Evolutionary conservation across 2,797 vertebrate genomes (phyloP).

Genomic region (Hydrolagus colliei): DNA sequence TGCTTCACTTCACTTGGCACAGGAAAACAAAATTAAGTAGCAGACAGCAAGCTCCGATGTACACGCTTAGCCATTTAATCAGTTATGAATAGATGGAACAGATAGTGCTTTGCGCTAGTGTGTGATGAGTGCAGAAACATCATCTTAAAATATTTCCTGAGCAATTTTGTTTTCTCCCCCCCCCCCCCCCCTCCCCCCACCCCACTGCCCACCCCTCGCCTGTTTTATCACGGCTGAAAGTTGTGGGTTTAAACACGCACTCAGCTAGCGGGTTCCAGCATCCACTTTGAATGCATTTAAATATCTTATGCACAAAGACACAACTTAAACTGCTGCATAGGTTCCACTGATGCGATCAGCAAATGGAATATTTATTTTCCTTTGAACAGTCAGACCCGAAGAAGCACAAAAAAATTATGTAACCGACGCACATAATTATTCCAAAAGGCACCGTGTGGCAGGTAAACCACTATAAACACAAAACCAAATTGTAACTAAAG

Average conservation of each 20-base stretch:
- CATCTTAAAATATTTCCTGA: not conserved
- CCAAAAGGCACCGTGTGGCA: not conserved
- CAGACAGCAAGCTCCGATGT: too few relatives aligned
- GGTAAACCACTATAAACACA: not conserved
- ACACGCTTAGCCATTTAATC: not conserved
- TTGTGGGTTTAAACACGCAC: not conserved
- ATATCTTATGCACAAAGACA: not conserved
- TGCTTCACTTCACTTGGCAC: not conserved
- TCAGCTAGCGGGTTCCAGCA: not conserved
- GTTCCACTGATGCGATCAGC: not conserved
- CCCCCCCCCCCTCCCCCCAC: too few relatives aligned
- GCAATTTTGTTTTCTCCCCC: not conserved
- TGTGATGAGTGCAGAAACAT: too few relatives aligned
- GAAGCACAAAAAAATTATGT: not conserved
- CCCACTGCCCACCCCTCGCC: too few relatives aligned
- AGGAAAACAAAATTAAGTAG: not conserved
- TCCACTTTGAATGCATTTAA: constrained; percentile 15
- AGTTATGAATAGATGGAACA: not conserved
- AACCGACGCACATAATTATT: not conserved
- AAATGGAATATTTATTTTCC: not conserved
- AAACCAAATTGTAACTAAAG: not conserved
- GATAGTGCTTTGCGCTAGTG: not conserved
- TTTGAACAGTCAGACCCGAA: not conserved
- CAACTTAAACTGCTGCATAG: not conserved
- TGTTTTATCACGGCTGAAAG: not conserved